A percentile compares a stretch with the other conserved stretches of the same genome.
These are phyloP conservation scores for Pachycephala philippinensis DNA, from an alignment of 2,113 vertebrate genomes.

Conservation along the genomic window DNA sequence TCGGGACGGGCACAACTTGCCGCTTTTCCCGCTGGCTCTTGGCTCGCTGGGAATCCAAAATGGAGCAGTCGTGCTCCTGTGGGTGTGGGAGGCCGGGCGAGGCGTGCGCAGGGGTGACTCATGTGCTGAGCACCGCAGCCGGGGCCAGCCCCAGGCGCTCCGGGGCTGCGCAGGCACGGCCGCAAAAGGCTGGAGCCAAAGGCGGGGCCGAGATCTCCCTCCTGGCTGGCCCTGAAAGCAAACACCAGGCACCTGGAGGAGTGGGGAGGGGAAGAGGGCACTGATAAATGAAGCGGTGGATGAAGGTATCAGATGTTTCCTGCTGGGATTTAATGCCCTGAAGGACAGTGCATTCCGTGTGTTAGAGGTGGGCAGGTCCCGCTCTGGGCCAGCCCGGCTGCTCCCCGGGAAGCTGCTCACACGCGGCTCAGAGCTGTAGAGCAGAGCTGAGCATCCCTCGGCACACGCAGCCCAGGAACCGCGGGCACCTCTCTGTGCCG, in stretches of 20 bases:
- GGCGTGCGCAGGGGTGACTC: background rate
- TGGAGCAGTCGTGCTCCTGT: background rate
- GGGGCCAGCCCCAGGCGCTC: background rate
- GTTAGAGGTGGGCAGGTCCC: rapidly evolving
- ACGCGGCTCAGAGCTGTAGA: rapidly evolving
- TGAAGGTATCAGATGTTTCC: background rate
- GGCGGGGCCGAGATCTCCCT: background rate
- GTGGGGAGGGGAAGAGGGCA: background rate
- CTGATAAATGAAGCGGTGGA: background rate
- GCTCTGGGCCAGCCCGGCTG: background rate
- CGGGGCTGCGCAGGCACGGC: background rate
- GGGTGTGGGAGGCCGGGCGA: background rate
- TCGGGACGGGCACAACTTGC: background rate
- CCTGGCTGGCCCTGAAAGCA: background rate
- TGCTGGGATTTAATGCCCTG: background rate
- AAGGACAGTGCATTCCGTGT: rapidly evolving
- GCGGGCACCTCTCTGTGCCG: rapidly evolving
- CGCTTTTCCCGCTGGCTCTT: background rate
- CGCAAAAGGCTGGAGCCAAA: background rate
- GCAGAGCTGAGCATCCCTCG: background rate
- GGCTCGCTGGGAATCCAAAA: background rate
- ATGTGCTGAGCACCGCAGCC: rapidly evolving
- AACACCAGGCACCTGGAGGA: background rate
- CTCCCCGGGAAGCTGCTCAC: rapidly evolving
- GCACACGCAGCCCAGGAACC: rapidly evolving